phyloP scores from a whole-genome alignment of 2,113 vertebrate species.

The Chrysochloris asiatica region DNA sequence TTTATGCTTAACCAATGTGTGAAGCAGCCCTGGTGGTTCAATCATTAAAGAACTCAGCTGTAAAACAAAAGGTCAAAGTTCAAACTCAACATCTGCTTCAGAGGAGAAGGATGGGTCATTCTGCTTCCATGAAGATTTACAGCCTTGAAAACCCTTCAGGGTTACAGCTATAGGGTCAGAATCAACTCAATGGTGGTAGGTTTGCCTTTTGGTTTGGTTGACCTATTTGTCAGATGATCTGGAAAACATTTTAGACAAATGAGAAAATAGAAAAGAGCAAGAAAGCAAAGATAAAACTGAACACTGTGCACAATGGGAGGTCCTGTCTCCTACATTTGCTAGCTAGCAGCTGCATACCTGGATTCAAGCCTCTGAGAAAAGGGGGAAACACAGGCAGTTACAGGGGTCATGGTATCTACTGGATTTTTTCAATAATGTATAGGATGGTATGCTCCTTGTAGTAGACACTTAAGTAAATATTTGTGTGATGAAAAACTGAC shows the following conservation, averaged over 20 bases:
- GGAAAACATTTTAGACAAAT: not conserved
- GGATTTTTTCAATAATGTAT: not conserved
- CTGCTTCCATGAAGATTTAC: too few relatives aligned
- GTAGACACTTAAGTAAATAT: not conserved
- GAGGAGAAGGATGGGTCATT: too few relatives aligned
- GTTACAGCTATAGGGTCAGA: too few relatives aligned
- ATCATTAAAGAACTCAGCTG: not conserved
- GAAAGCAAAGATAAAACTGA: not conserved
- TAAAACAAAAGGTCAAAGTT: not conserved
- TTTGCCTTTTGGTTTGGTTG: too few relatives aligned
- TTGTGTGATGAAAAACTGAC: not conserved
- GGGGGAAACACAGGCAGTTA: not conserved
- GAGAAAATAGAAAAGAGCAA: not conserved
- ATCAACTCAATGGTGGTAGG: too few relatives aligned
- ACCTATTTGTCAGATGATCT: not conserved
- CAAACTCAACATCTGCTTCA: not conserved
- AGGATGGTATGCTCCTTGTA: not conserved
- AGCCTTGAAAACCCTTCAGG: too few relatives aligned
- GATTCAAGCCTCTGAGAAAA: slow-evolving; percentile 14
- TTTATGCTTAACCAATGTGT: not conserved
- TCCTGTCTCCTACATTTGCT: not conserved
- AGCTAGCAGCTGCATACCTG: not conserved
- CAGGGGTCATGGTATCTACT: not conserved
- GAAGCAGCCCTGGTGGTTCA: not conserved
- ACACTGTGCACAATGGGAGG: not conserved